A percentile compares a stretch with the other conserved stretches of the same genome.
phyloP scores from a whole-genome alignment of 1,140 invertebrate species.

The Hycleus cichorii region DNA sequence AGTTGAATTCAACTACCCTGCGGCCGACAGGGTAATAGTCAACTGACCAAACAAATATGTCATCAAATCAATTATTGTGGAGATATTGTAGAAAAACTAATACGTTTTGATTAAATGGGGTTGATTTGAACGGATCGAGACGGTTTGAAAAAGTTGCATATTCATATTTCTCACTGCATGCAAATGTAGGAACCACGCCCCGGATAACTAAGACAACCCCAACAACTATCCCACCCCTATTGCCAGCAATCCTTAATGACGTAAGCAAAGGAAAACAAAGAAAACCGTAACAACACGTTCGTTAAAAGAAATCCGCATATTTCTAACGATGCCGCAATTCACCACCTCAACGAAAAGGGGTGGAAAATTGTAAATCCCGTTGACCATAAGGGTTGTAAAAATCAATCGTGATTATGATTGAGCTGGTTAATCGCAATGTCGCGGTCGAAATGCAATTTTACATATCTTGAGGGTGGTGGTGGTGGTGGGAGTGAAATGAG shows the following conservation, averaged over 20 bases:
- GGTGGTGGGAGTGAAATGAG: not conserved
- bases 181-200: slow-evolving; percentile 7
- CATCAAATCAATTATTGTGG: too few species aligned
- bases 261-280: slow-evolving; percentile 10
- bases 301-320: not conserved
- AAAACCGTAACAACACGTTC: not conserved
- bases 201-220: not conserved
- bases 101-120: too few species aligned
- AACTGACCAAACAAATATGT: not conserved
- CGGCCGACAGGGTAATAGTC: not conserved
- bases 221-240: not conserved
- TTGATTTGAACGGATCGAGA: too few species aligned
- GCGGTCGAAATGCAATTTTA: slow-evolving; percentile 6
- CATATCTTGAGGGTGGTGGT: not conserved
- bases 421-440: not conserved
- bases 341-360: not conserved
- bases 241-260: slow-evolving; percentile 4
- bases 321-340: slow-evolving; percentile 1
- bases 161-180: not conserved
- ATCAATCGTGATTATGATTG: too few species aligned
- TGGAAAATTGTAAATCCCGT: too few species aligned
- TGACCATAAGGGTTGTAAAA: too few species aligned
- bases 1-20: slow-evolving; percentile 32
- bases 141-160: too few species aligned
- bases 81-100: too few species aligned